Conservation (phyloP, 1,140 invertebrate species). For the Nebria ingens region DNA sequence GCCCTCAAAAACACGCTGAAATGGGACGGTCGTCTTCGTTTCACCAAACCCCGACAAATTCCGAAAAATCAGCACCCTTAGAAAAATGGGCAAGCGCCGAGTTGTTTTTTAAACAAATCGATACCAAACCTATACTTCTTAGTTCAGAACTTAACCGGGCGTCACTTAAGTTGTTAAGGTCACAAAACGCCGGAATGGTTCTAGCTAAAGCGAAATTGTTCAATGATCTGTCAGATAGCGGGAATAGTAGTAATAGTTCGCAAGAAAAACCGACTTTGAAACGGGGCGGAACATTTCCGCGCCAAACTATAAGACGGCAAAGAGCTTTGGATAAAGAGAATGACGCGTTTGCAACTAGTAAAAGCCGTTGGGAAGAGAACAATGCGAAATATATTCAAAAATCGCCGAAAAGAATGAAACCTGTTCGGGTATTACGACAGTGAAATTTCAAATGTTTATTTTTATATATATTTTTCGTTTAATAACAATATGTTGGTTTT, state of each 20-base stretch:
- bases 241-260: not conserved
- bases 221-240: constrained; percentile 36
- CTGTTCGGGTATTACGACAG: not conserved
- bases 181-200: constrained; percentile 58
- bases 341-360: not conserved
- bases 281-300: not conserved
- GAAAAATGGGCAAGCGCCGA: constrained; percentile 20
- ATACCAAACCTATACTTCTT: not conserved
- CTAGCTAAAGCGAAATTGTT: constrained; percentile 53
- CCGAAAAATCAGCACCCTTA: constrained; percentile 3
- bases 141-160: constrained; percentile 29
- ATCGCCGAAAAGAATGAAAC: not conserved
- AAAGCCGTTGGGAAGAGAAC: not conserved
- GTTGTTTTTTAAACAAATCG: constrained; percentile 10
- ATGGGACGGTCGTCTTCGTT: not conserved
- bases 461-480: too few species aligned
- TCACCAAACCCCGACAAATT: constrained; percentile 7
- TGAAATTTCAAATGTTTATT: not conserved
- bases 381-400: not conserved
- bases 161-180: constrained; percentile 48
- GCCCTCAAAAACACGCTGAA: not conserved
- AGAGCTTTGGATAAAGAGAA: not conserved
- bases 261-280: not conserved
- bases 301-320: not conserved
- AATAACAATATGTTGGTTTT: not conserved